Percentiles rank a stretch among this genome's conserved stretches.
Conservation (phyloP, 2,797 vertebrate genomes). For the Microhierax caerulescens region DNA sequence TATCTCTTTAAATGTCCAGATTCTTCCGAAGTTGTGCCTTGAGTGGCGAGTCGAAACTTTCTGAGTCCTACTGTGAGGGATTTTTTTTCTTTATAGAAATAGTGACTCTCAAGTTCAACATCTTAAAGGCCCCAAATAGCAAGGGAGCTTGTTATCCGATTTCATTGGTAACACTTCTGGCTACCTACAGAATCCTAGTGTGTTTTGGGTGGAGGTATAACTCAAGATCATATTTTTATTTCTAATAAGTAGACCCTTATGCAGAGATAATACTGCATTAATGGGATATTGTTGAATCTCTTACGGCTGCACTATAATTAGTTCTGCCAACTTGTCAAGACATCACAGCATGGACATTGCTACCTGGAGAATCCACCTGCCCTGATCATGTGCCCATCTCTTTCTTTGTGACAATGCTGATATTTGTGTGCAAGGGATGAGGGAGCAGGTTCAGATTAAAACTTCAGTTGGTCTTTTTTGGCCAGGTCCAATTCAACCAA, state of each 20-base stretch:
- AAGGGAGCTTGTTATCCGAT: not conserved
- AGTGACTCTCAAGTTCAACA: not conserved
- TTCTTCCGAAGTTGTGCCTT: not conserved
- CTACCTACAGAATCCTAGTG: not conserved
- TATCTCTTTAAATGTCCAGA: not conserved
- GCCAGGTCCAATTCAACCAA: not conserved
- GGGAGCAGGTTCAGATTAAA: not conserved
- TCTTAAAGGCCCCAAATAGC: not conserved
- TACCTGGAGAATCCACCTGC: not conserved
- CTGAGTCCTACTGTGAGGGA: not conserved
- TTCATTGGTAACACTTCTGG: not conserved
- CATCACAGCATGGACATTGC: rapidly evolving
- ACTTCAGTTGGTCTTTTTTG: not conserved
- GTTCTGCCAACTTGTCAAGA: not conserved
- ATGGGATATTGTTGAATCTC: not conserved
- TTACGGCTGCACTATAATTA: not conserved
- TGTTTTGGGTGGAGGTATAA: not conserved
- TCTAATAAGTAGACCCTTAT: not conserved
- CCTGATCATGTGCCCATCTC: not conserved
- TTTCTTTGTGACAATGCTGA: not conserved
- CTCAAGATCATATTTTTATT: not conserved
- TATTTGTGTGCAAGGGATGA: not conserved
- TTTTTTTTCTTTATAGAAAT: not conserved
- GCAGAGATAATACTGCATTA: not conserved
- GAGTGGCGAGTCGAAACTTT: not conserved